A percentile compares a stretch with the other conserved stretches of the same genome.
phyloP scores from a whole-genome alignment of 92 coral and sea anemone genomes.

The Heliopora coerulea region DNA sequence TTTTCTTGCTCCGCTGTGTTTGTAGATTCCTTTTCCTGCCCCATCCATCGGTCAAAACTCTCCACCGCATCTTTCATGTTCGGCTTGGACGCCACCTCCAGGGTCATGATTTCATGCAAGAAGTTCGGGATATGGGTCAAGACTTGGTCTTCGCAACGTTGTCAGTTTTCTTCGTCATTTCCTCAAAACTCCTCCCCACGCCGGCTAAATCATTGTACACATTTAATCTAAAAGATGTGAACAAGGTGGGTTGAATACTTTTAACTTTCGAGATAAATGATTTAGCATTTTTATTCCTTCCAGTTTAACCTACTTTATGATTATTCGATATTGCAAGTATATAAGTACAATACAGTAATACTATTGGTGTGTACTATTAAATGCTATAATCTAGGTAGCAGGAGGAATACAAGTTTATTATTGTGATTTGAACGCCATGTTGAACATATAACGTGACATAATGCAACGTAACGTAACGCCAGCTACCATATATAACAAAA shows the following conservation, averaged over 20 bases:
- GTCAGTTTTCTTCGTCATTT: conserved; percentile 70
- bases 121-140: conserved; percentile 74
- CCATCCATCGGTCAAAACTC: conserved; percentile 81
- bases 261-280: no score
- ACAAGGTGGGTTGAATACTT: conserved; percentile 60
- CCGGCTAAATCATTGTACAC: conserved; percentile 94
- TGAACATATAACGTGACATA: no score
- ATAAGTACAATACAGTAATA: no score
- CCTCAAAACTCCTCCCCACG: conserved; percentile 80
- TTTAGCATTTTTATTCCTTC: no score
- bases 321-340: no score
- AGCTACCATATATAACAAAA: no score
- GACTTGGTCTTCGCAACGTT: conserved; percentile 67
- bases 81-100: conserved; percentile 94
- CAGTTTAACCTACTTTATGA: no score
- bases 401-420: no score
- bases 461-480: no score
- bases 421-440: no score
- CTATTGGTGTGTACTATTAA: no score
- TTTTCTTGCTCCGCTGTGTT: background rate
- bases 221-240: conserved; percentile 85
- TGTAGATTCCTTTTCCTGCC: conserved; percentile 79
- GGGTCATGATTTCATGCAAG: conserved; percentile 76
- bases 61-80: conserved; percentile 80
- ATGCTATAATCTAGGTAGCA: no score